Evolutionary conservation across 2,797 vertebrate species (phyloP).

Genomic region (Pangasius mekongensis): DNA sequence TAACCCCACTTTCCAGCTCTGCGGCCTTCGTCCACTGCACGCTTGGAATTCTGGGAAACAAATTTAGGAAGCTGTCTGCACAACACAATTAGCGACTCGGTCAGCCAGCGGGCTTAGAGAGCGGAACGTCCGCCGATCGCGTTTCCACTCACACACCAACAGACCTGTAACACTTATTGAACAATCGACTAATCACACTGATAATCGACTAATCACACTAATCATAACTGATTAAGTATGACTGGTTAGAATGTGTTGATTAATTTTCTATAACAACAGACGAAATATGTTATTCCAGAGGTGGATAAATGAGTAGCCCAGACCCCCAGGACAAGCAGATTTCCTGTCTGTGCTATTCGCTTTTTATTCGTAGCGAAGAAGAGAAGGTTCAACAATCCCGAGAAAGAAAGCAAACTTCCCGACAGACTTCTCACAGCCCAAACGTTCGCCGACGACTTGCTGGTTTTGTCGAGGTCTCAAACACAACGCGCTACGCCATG

Average conservation of each 20-base stretch:
- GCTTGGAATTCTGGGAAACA: slow-evolving; percentile 42
- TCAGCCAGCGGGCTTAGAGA: background rate
- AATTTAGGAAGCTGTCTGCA: slow-evolving; percentile 44
- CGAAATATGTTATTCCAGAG: background rate
- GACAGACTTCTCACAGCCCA: background rate
- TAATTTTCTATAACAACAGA: background rate
- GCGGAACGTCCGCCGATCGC: background rate
- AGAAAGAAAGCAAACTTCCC: background rate
- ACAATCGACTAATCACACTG: too few relatives aligned
- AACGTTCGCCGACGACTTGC: background rate
- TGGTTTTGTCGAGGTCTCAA: background rate
- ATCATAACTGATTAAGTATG: too few relatives aligned
- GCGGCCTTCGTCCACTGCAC: slow-evolving; percentile 7
- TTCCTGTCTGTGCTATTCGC: background rate
- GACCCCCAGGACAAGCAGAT: background rate
- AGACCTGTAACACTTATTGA: background rate
- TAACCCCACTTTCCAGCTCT: slow-evolving; percentile 32
- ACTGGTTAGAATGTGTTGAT: background rate
- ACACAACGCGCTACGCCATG: background rate
- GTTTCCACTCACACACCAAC: slow-evolving; percentile 1
- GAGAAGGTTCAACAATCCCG: too few relatives aligned
- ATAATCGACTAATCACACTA: background rate
- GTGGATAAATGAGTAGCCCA: too few relatives aligned
- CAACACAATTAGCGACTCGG: slow-evolving; percentile 48
- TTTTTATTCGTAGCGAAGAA: background rate